Evolutionary conservation across 2,888 invertebrate species (phyloP), one percentile per base, ranked within the genome.

Genomic region (Athetis lepigone): DNA sequence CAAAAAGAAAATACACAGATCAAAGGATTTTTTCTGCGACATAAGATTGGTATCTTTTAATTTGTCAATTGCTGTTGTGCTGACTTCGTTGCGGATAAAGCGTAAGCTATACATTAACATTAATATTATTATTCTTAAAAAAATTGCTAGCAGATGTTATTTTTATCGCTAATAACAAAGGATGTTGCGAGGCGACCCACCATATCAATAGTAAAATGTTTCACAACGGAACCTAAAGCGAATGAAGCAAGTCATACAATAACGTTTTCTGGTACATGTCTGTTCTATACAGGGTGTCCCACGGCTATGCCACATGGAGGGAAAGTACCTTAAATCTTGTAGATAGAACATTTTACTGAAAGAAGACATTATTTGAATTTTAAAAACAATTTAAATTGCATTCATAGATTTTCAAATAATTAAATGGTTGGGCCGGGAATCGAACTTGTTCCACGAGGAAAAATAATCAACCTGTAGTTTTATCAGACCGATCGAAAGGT

Each of bases 81-180:
- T 33, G 58, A 50, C 21, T 43, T 47, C 33, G n/a, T 29, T 19
- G 1, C 25, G 8, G 18, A 36, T 21, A 59, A 55, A 61, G 2
- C 9, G 25, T 23, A 40, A 62, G 43, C 50, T 21, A 50, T 42
- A 74, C 11, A 58, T 36, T 47, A 23, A 37, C 39, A 64, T 40
- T 46, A 74, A 37, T n/a, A n/a, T n/a, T n/a, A n/a, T 55, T 56
- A 59, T 55, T 27, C 40, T 46, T 57, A 46, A 51, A 63, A 68
- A 69, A 75, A 78, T 74, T 70, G 75, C 67, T 64, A 79, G 75
- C 75, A 78, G 54, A 69, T 62, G 68, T 72, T 76, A 77, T 73
- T 80, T 80, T 87, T 88, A 86, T 87, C 87, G 73, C 60, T 62
- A 77, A 75, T 80, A 77, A 80, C 78, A 85, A 85, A 89, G 89